phyloP scores from a whole-genome alignment of 2,888 invertebrate species.

The Cataglyphis livida region DNA sequence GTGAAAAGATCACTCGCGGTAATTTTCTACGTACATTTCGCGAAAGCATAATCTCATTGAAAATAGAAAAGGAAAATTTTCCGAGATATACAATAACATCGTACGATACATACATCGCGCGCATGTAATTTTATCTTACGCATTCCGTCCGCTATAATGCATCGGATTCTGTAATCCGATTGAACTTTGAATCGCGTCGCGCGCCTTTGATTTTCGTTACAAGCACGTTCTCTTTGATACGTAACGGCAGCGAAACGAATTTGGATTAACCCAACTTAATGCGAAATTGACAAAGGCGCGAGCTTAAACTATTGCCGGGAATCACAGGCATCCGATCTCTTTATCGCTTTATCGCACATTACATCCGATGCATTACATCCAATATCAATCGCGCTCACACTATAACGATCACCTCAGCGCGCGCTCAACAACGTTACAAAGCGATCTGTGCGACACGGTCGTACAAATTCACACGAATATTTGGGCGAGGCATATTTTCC shows the following conservation, averaged over 20 bases:
- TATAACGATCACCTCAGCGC: not conserved
- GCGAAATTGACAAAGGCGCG: conserved; percentile 52
- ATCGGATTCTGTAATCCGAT: conserved; percentile 42
- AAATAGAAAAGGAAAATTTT: not conserved
- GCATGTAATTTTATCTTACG: conserved; percentile 33
- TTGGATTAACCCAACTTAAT: conserved; percentile 51
- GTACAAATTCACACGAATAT: conserved; percentile 38
- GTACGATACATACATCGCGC: not conserved
- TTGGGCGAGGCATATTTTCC: conserved; percentile 50
- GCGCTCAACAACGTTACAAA: conserved; percentile 42
- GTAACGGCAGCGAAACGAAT: conserved; percentile 42
- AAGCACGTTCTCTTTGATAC: conserved; percentile 41
- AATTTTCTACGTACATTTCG: not conserved
- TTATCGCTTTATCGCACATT: conserved; percentile 50
- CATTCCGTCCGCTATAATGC: conserved; percentile 25
- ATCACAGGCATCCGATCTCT: conserved; percentile 43
- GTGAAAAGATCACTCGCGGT: not conserved
- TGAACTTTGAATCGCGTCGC: conserved; percentile 20
- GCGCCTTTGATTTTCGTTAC: conserved; percentile 53
- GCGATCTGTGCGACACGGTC: conserved; percentile 39
- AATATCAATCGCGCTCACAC: conserved; percentile 37
- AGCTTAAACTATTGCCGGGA: conserved; percentile 43
- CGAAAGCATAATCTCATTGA: not conserved
- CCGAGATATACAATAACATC: not conserved
- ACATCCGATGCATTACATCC: conserved; percentile 12